phyloP scores from a whole-genome alignment of 2,113 vertebrate species.

The Crotalus viridis region DNA sequence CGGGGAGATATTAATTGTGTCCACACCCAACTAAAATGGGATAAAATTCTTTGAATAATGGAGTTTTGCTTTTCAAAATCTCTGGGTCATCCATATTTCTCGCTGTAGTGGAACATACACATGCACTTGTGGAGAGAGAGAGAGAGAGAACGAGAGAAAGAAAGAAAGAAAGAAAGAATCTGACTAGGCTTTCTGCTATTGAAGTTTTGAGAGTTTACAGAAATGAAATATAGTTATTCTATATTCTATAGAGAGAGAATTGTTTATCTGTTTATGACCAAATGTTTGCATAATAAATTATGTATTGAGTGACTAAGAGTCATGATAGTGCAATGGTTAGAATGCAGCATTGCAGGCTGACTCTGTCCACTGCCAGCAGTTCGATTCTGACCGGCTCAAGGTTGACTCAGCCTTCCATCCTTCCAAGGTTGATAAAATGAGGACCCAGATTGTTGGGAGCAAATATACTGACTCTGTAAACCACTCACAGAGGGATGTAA shows the following conservation, averaged over 20 bases:
- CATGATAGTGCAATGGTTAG: too few species aligned
- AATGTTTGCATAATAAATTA: neutral
- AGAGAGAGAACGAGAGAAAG: too few species aligned
- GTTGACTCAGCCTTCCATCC: too few species aligned
- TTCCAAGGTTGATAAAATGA: too few species aligned
- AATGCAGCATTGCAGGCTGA: too few species aligned
- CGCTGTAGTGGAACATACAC: neutral
- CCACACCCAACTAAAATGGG: neutral
- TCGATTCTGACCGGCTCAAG: too few species aligned
- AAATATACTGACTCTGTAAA: too few species aligned
- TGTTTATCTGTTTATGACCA: neutral
- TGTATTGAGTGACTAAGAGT: neutral
- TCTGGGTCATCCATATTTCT: neutral
- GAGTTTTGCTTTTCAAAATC: neutral
- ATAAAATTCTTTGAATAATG: neutral
- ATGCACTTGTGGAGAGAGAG: neutral
- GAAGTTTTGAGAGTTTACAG: neutral
- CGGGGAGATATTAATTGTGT: neutral
- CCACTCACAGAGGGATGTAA: too few species aligned
- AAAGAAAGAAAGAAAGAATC: neutral
- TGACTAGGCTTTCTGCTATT: neutral
- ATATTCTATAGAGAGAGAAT: neutral
- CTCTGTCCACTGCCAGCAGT: too few species aligned
- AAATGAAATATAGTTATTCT: neutral
- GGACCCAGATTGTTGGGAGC: too few species aligned